phyloP scores from a whole-genome alignment of 1,140 invertebrate species.

The Panagrolaimus sp. region DNA sequence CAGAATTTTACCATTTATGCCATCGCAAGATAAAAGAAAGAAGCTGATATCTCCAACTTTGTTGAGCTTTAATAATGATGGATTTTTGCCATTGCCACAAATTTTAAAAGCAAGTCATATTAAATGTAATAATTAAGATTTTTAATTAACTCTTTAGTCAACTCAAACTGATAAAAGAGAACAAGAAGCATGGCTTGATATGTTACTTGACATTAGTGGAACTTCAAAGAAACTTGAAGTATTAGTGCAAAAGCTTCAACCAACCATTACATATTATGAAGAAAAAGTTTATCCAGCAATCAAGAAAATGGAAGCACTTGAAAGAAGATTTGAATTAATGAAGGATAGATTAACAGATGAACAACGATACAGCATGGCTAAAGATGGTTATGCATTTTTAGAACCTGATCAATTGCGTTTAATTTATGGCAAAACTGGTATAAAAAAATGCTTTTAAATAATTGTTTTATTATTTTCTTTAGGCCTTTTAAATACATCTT shows the following conservation, averaged over 20 bases:
- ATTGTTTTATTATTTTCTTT: background rate
- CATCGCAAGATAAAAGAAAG: background rate
- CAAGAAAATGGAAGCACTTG: background rate
- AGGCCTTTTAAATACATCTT: background rate
- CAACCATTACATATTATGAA: background rate
- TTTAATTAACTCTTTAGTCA: background rate
- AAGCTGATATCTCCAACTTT: slow-evolving; percentile 2
- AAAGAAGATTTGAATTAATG: background rate
- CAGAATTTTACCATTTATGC: slow-evolving; percentile 1
- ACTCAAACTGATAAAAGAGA: background rate
- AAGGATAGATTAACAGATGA: background rate
- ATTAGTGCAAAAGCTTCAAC: background rate
- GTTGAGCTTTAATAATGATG: background rate
- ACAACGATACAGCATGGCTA: background rate
- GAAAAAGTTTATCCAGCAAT: slow-evolving; percentile 8
- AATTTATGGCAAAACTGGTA: slow-evolving; percentile 6
- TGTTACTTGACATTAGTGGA: background rate
- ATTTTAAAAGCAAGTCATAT: background rate
- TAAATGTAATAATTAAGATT: background rate
- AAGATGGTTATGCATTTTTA: background rate
- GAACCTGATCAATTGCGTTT: slow-evolving; percentile 5
- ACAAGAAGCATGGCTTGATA: background rate
- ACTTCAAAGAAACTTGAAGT: background rate
- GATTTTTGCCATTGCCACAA: background rate
- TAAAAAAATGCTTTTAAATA: background rate